phyloP scores from a whole-genome alignment of 2,888 invertebrate species.

The Parasteatoda lunata region DNA sequence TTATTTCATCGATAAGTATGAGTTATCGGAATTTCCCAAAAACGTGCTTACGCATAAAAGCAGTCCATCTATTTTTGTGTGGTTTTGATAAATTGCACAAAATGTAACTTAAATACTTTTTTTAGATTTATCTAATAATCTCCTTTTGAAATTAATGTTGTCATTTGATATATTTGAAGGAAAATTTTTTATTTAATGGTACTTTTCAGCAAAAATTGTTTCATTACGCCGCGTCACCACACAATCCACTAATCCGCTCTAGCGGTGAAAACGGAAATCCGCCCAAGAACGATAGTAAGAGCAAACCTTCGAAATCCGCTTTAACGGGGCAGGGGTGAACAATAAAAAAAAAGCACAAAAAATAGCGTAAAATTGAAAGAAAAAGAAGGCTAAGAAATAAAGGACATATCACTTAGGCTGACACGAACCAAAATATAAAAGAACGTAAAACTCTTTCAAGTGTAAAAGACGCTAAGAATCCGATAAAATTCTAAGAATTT shows the following conservation, averaged over 20 bases:
- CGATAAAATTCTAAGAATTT: conserved; percentile 24
- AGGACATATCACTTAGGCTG: conserved; percentile 13
- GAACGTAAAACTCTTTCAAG: conserved; percentile 22
- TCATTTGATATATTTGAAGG: no score
- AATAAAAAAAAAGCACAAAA: conserved; percentile 16
- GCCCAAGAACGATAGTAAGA: conserved; percentile 31
- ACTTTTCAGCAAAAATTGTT: conserved; percentile 33
- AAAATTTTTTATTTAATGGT: neutral
- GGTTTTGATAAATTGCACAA: no score
- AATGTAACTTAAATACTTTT: no score
- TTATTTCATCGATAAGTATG: no score
- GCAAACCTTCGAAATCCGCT: conserved; percentile 42
- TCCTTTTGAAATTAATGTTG: no score
- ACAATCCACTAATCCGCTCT: conserved; percentile 51
- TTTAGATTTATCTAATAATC: no score
- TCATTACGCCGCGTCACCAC: conserved; percentile 49
- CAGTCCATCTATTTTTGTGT: no score
- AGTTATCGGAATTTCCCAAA: no score
- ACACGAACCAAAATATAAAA: conserved; percentile 24
- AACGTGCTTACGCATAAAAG: no score
- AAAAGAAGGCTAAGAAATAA: neutral
- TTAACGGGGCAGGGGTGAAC: neutral
- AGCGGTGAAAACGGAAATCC: conserved; percentile 48
- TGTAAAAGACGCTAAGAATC: neutral
- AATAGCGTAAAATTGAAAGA: neutral